Percentiles rank a stretch among this genome's conserved stretches.
These are phyloP conservation scores for Molossus alvarezi DNA, from an alignment of 2,797 vertebrate species.

Conservation along the genomic window DNA sequence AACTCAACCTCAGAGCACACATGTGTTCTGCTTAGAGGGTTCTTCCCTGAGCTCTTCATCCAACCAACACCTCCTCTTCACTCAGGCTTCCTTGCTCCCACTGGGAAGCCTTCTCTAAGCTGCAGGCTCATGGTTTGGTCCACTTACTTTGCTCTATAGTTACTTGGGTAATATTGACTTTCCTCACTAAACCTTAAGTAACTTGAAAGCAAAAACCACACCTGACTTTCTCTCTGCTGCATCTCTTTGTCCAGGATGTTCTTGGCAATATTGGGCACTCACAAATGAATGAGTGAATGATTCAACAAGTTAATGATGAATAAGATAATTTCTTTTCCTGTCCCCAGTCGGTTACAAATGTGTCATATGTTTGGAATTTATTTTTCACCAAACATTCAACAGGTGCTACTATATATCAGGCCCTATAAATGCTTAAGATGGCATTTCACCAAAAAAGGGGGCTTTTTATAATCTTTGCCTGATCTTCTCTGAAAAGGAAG, in stretches of 20 bases:
- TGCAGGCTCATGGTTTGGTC: not conserved
- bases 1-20: not conserved
- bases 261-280: not conserved
- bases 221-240: not conserved
- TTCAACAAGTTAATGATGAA: not conserved
- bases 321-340: not conserved
- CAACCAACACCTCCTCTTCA: not conserved
- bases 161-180: not conserved
- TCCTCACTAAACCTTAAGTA: not conserved
- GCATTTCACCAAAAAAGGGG: not conserved
- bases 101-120: not conserved
- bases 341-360: constrained; percentile 23
- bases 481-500: not conserved
- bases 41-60: not conserved
- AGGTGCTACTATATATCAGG: not conserved
- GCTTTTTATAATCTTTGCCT: not conserved
- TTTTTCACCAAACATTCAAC: not conserved
- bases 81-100: not conserved
- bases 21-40: not conserved
- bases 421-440: not conserved
- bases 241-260: not conserved
- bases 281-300: not conserved
- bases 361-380: not conserved
- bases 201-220: not conserved
- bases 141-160: not conserved